A percentile compares a stretch with the other conserved stretches of the same genome.
Evolutionary conservation across 2,113 vertebrate genomes (phyloP).

Genomic region (Tetrao urogallus): DNA sequence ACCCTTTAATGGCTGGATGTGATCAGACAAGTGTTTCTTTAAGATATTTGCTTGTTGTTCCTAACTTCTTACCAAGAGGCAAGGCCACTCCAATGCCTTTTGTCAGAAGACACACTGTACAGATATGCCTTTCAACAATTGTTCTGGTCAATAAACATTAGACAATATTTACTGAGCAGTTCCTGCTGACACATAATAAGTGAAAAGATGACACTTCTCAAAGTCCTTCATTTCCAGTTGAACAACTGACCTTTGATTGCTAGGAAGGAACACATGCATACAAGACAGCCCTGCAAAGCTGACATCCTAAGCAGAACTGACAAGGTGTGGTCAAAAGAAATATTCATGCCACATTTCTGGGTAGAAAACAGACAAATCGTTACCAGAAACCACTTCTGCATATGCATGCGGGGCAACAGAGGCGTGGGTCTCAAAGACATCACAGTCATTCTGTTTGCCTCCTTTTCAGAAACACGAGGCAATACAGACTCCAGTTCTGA

Average conservation of each 20-base stretch:
- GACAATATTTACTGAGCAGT: constrained; percentile 20
- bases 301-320: background rate
- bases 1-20: background rate
- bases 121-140: background rate
- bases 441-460: background rate
- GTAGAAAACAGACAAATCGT: background rate
- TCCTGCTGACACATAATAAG: constrained; percentile 40
- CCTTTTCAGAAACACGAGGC: background rate
- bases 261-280: background rate
- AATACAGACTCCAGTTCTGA: background rate
- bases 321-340: background rate
- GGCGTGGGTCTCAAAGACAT: background rate
- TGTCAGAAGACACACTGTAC: background rate
- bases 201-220: background rate
- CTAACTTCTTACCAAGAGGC: background rate
- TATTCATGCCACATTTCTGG: background rate
- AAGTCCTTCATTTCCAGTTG: background rate
- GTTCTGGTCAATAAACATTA: constrained; percentile 24
- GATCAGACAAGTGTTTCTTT: background rate
- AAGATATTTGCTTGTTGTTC: background rate
- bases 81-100: background rate
- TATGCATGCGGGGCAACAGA: background rate
- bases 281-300: background rate
- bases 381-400: background rate
- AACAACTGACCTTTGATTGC: background rate